Base-by-base conservation (phyloP, 2,113 vertebrate species). In the Zosterops pallidus region DNA sequence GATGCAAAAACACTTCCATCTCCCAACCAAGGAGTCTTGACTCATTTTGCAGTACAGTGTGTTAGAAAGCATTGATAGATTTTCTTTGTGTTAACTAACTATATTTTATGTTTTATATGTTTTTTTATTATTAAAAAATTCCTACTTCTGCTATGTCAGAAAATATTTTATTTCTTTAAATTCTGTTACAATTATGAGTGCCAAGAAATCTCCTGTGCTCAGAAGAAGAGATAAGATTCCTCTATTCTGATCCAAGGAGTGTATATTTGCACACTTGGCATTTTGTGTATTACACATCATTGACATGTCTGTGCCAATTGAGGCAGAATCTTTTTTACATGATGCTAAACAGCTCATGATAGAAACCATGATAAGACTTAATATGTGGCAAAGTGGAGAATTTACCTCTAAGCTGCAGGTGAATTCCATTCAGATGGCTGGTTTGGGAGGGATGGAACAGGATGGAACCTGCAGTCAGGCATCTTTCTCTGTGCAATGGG, bases 221-320 rank as follows among this genome's bases (percentile, higher is more conserved):
- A 28, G 59, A 57, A 46, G 19, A 28, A 52, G 28, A 23, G 18
- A 4, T 42, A 82, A 78, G 14, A 25, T 35, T 85, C 19, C 24
- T 39, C 33, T 65, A 0, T 57, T 64, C 41, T 80, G 49, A 56
- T 44, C 37, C 44, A 24, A 37, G 14, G 37, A 69, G 16, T 52
- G 31, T 12, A 14, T 37, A 14, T n/a, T 26, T 76, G 28, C 10
- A 11, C 33, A n/a, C 14, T 87, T 84, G 52, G 20, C 15, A 53
- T 85, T 71, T 75, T 4, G 3, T 35, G 17, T 17, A 11, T 68
- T 91, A 11, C 12, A 2, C 10, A 24, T 35, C 47, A 47, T 7
- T 71, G 59, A 50, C 26, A 4, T 2, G 9, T 16, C 25, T 59
- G 11, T 70, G 62, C 18, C 35, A 71, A 0, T 0, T 35, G 52